A percentile compares a stretch with the other conserved stretches of the same genome.
Conservation (phyloP, 2,113 vertebrate genomes). For the Lathamus discolor region DNA sequence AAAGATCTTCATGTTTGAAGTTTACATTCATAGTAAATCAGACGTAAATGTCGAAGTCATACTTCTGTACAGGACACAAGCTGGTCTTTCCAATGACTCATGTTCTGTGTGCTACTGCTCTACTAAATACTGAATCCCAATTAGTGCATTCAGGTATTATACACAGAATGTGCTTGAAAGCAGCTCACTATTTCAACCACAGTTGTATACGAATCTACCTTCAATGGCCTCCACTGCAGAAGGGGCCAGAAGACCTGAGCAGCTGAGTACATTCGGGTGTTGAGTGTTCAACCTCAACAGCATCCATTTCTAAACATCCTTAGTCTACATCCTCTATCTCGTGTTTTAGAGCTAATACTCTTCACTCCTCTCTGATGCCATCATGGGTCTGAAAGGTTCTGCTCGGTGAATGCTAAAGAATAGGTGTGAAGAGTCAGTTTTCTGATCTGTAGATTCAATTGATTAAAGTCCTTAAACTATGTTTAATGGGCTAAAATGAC, state of each 20-base stretch:
- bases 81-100: not conserved
- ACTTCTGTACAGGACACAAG: not conserved
- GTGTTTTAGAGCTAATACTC: not conserved
- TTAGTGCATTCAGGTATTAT: not conserved
- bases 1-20: not conserved
- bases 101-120: not conserved
- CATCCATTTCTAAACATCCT: not conserved
- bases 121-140: not conserved
- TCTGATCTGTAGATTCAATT: not conserved
- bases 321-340: not conserved
- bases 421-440: not conserved
- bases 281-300: not conserved
- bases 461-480: not conserved
- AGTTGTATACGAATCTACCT: not conserved
- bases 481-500: not conserved
- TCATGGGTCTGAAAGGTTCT: not conserved
- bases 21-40: not conserved
- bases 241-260: not conserved
- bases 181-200: not conserved
- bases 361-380: not conserved
- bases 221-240: not conserved
- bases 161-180: not conserved
- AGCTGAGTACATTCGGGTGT: not conserved
- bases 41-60: not conserved
- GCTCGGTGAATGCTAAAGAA: not conserved